Base-by-base conservation (phyloP, 2,888 invertebrate genomes). In the Alcis repandata region DNA sequence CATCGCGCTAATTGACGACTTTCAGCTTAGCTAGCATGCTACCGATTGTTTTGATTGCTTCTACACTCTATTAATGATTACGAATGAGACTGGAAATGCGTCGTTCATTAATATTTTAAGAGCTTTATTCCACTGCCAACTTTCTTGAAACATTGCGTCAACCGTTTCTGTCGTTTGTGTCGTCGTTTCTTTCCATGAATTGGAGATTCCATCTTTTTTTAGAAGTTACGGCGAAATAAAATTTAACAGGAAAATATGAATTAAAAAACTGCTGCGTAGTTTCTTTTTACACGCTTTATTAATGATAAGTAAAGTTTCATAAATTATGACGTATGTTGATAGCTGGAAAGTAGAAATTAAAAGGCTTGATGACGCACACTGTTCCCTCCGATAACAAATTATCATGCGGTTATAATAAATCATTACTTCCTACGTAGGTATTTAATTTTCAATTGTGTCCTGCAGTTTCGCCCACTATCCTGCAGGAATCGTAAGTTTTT, bases 221-320 rank as follows among this genome's bases (percentile, higher is more conserved):
- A 40, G 19, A 63, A 63, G 60, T 46, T 33, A 52, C 56, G 9
- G 36, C 49, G 49, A 49, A 56, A 10, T 41, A 41, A 54, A 15
- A 46, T 45, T 7, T 52, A 36, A 51, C 48, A 63, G 59, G 54
- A 59, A 67, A 62, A 45, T 52, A 27, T 11, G 4, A 11, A 38
- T 54, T 36, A 36, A 46, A 53, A 45, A 20, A 17, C 22, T 19
- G 49, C 15, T 62, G 41, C 57, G 54, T 59, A 64, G 62, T 65
- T 59, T 22, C 45, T 22, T 46, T 57, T 63, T 57, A n/a, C n/a
- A n/a, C n/a, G n/a, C n/a, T n/a, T n/a, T n/a, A n/a, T n/a, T 15
- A 7, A 46, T n/a, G 8, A 4, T 46, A 49, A 32, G 0, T 33
- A 32, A 32, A 0, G n/a, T 48, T 7, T 48, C 13, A 15, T 15